phyloP scores from a whole-genome alignment of 2,113 vertebrate species.

The Pluvianellus socialis region DNA sequence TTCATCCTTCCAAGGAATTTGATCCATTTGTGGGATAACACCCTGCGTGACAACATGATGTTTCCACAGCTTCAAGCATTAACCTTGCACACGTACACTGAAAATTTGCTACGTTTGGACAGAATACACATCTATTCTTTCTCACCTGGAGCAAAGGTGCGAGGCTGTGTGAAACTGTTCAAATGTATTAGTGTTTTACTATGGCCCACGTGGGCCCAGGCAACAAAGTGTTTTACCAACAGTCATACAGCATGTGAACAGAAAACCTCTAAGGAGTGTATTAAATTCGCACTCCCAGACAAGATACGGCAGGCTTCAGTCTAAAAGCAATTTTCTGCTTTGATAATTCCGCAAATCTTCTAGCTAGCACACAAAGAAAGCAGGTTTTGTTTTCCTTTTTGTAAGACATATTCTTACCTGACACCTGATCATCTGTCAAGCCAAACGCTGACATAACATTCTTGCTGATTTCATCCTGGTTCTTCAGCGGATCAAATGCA shows the following conservation, averaged over 20 bases:
- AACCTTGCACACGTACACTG: not conserved
- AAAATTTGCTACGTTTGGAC: not conserved
- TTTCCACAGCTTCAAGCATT: not conserved
- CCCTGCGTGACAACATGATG: not conserved
- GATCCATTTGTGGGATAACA: not conserved
- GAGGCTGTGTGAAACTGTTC: not conserved
- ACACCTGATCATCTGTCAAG: constrained; percentile 90
- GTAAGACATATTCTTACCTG: constrained; percentile 77
- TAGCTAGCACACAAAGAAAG: not conserved
- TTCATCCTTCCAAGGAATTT: not conserved
- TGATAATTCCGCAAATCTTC: not conserved
- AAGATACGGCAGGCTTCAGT: not conserved
- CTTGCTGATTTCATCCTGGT: constrained; percentile 97
- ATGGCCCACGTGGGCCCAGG: not conserved
- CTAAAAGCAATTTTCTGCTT: not conserved
- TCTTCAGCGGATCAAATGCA: constrained; percentile 96
- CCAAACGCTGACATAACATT: constrained; percentile 98
- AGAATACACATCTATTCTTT: not conserved
- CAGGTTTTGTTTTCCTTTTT: not conserved
- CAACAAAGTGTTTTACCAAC: not conserved
- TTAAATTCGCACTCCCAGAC: not conserved
- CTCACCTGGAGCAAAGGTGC: not conserved
- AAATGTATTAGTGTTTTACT: not conserved
- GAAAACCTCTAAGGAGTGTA: not conserved
- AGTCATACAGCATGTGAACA: not conserved